These are phyloP conservation scores for Abrostola triplasia DNA, from an alignment of 2,888 invertebrate genomes.

Conservation along the genomic window DNA sequence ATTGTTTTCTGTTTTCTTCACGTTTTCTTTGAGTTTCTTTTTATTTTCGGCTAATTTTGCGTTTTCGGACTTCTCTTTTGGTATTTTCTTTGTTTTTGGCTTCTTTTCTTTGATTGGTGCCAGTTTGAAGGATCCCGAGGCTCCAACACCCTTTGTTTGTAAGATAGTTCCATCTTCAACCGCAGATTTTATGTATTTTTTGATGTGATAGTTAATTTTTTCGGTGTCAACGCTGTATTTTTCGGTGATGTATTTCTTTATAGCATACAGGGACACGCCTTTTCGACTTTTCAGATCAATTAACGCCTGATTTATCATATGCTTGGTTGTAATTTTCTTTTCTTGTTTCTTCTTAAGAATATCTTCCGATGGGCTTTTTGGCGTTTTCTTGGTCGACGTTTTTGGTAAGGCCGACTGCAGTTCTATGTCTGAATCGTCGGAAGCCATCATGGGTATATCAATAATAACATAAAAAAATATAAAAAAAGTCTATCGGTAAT, in stretches of 20 bases:
- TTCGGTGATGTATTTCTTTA: slow-evolving; percentile 76
- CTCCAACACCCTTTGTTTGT: slow-evolving; percentile 77
- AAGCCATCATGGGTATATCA: slow-evolving; percentile 45
- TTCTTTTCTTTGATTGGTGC: slow-evolving; percentile 62
- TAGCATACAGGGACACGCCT: slow-evolving; percentile 78
- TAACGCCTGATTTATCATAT: slow-evolving; percentile 75
- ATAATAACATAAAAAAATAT: neutral
- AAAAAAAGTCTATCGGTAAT: neutral
- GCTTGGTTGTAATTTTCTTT: slow-evolving; percentile 73
- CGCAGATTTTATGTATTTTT: slow-evolving; percentile 72
- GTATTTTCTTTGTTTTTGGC: slow-evolving; percentile 54
- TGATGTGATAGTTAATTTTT: slow-evolving; percentile 72
- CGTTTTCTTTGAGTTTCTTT: slow-evolving; percentile 42
- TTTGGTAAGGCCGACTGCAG: slow-evolving; percentile 55
- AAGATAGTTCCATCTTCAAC: slow-evolving; percentile 74
- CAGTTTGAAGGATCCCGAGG: slow-evolving; percentile 77
- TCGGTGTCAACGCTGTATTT: slow-evolving; percentile 70
- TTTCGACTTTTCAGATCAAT: slow-evolving; percentile 71
- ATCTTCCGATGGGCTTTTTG: slow-evolving; percentile 25
- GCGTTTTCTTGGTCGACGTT: slow-evolving; percentile 52
- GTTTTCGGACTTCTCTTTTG: slow-evolving; percentile 47
- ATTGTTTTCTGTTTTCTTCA: slow-evolving; percentile 46
- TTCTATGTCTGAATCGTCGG: slow-evolving; percentile 64
- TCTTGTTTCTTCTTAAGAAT: slow-evolving; percentile 22
- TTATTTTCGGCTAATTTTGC: slow-evolving; percentile 44